Base-by-base conservation (phyloP, 2,888 invertebrate genomes). In the Brenthis ino region DNA sequence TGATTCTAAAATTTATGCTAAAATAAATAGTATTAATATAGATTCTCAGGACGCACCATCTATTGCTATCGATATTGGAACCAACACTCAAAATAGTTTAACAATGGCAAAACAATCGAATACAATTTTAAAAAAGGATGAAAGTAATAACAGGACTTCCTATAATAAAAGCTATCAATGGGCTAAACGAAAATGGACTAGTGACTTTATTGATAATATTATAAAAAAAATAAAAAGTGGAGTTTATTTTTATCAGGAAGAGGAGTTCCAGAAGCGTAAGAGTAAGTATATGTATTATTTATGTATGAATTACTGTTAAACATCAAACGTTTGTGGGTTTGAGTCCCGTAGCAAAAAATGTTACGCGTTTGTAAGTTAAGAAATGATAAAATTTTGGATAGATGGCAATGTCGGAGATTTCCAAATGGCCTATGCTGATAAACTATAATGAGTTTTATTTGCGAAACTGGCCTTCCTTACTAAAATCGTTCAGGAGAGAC, bases 191-290 rank as follows among this genome's bases (percentile, higher is more conserved):
- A 89, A 83, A 75, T 82, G 86, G 84, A 84, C 86, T 0, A 89
- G 84, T 75, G 88, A 90, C 60, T 86, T 89, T 61, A 85, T 91
- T 64, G 92, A 92, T n/a, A 89, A 83, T 68, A 83, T 92, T 16
- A 87, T 91, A 53, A 85, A 77, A 67, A 91, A 90, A 72, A 82
- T 92, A 33, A 84, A 81, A 61, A 81, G 72, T 71, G 92, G 92
- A 56, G 81, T 82, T 65, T 91, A 91, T 77, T 91, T 86, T 67
- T 85, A 73, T 65, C 79, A 82, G 58, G 86, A 68, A 1, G 68
- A 85, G 65, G 68, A 71, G 61, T 80, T 74, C 61, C 33, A 68
- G 20, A 51, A 16, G 43, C 63, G 28, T 54, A 56, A 68, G 14
- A 56, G 6, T 57, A 60, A 54, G 28, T 8, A 74, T 75, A 57